Percentiles rank a stretch among this genome's conserved stretches.
Conservation (phyloP, 2,888 invertebrate species). For the Amphipoea lucens region DNA sequence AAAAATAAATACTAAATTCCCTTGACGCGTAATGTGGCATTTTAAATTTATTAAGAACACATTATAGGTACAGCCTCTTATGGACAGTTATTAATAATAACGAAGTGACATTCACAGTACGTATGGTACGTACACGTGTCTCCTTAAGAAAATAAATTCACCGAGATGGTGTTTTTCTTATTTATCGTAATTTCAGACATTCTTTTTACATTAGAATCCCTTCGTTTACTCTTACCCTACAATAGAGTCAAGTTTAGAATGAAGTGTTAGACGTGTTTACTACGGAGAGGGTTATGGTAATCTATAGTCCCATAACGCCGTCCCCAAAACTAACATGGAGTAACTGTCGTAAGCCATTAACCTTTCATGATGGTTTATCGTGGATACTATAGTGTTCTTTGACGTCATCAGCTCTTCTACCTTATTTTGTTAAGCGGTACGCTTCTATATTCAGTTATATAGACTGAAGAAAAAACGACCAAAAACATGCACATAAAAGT, state of each 20-base stretch:
- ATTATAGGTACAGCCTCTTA: conserved; percentile 75
- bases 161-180: conserved; percentile 60
- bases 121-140: conserved; percentile 64
- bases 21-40: conserved; percentile 46
- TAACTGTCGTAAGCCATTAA: conserved; percentile 61
- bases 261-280: conserved; percentile 61
- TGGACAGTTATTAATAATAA: conserved; percentile 76
- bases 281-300: conserved; percentile 57
- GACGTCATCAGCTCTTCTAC: conserved; percentile 22
- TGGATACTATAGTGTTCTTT: conserved; percentile 11
- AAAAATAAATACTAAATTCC: conserved; percentile 65
- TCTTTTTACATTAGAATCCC: conserved; percentile 56
- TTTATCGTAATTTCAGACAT: conserved; percentile 66
- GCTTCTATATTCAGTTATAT: not conserved
- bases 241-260: conserved; percentile 52
- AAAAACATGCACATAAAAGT: conserved; percentile 50
- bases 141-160: conserved; percentile 72
- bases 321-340: conserved; percentile 63
- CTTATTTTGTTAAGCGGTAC: not conserved
- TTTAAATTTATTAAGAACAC: conserved; percentile 67
- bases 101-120: conserved; percentile 69
- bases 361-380: conserved; percentile 62
- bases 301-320: conserved; percentile 53
- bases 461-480: not conserved
- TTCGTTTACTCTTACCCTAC: conserved; percentile 50